Evolutionary conservation across 1,140 invertebrate genomes (phyloP).

Genomic region (Pissodes strobi): DNA sequence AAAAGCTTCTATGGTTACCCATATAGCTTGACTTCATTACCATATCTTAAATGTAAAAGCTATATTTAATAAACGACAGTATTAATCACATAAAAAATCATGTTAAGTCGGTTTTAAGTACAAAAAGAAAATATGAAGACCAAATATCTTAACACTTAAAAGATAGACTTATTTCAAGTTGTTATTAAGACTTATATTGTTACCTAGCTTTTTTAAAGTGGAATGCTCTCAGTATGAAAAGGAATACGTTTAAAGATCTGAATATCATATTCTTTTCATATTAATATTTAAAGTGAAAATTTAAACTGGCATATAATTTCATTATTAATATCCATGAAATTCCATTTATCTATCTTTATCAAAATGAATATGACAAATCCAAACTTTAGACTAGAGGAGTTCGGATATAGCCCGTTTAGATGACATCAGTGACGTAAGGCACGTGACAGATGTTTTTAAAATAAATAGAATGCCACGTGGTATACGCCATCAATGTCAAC

Average conservation of each 20-base stretch:
- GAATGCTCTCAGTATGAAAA: background rate
- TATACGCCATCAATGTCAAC: too few relatives aligned
- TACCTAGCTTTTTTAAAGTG: conserved; percentile 28
- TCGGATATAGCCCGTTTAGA: too few relatives aligned
- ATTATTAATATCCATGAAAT: too few relatives aligned
- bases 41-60: conserved; percentile 28
- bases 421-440: too few relatives aligned
- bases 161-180: conserved; percentile 28
- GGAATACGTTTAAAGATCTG: background rate
- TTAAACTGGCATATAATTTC: too few relatives aligned
- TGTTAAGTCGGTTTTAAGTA: conserved; percentile 33
- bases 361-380: too few relatives aligned
- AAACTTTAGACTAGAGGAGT: too few relatives aligned
- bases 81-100: conserved; percentile 32
- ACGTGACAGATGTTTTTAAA: too few relatives aligned
- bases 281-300: too few relatives aligned
- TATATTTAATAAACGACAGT: conserved; percentile 29
- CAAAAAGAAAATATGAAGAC: conserved; percentile 26
- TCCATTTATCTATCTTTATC: too few relatives aligned
- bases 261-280: too few relatives aligned
- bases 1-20: conserved; percentile 31
- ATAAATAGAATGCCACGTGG: too few relatives aligned
- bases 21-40: conserved; percentile 32
- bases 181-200: conserved; percentile 32
- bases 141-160: conserved; percentile 28